These are phyloP conservation scores for Tetraodon nigroviridis DNA, from an alignment of 2,113 vertebrate genomes.

Conservation along the genomic window DNA sequence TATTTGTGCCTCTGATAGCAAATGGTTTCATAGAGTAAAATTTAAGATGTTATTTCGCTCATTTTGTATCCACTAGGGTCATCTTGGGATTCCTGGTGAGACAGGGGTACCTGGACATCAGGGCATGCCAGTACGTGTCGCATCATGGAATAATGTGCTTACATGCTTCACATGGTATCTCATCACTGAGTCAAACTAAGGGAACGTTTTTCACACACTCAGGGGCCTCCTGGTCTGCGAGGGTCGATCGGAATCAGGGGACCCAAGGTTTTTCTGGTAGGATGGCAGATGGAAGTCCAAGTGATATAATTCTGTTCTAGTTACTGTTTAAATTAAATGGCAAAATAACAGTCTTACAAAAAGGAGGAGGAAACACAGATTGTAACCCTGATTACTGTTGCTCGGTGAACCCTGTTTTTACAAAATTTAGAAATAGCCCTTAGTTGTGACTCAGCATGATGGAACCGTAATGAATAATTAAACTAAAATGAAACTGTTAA, in stretches of 20 bases:
- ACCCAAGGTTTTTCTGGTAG: slow-evolving; percentile 84
- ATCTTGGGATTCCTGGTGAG: slow-evolving; percentile 84
- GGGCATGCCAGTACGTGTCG: slow-evolving; percentile 82
- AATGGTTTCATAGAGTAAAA: background rate
- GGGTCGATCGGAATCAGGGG: slow-evolving; percentile 82
- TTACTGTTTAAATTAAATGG: no score
- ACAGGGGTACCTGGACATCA: slow-evolving; percentile 79
- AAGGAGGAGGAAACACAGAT: background rate
- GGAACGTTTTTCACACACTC: slow-evolving; percentile 16
- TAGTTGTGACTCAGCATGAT: slow-evolving; percentile 28
- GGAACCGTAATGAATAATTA: slow-evolving; percentile 39
- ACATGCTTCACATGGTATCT: background rate
- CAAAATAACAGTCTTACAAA: background rate
- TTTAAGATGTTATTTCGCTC: slow-evolving; percentile 10
- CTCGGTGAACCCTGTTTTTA: slow-evolving; percentile 17
- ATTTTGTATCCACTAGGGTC: slow-evolving; percentile 76
- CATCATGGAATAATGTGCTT: background rate
- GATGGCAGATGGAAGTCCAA: slow-evolving; percentile 24
- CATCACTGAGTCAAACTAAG: background rate
- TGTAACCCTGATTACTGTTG: background rate
- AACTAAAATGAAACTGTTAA: slow-evolving; percentile 36
- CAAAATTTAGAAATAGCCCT: slow-evolving; percentile 31
- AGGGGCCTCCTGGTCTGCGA: slow-evolving; percentile 83
- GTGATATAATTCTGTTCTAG: no score
- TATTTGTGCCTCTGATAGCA: background rate